phyloP scores from a whole-genome alignment of 2,113 vertebrate species.

The Cinclus cinclus region DNA sequence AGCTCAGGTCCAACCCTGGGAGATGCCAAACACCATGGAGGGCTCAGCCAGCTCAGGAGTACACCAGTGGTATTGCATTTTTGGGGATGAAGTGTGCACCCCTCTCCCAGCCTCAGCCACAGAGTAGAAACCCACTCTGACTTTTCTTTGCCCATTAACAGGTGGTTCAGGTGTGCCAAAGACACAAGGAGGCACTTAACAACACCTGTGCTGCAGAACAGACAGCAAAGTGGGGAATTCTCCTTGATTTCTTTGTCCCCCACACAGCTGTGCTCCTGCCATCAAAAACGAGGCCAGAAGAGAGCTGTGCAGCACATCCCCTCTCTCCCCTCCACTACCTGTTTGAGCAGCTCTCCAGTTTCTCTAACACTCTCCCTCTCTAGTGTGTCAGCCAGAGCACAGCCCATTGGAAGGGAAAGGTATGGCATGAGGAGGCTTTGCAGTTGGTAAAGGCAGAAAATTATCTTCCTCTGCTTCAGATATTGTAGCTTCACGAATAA shows the following conservation, averaged over 20 bases:
- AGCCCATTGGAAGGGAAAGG: constrained; percentile 22
- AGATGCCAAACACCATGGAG: neutral
- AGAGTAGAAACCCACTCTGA: neutral
- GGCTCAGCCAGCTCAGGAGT: neutral
- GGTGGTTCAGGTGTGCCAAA: neutral
- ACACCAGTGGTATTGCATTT: fast-evolving
- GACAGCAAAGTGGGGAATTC: neutral
- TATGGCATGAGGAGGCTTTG: neutral
- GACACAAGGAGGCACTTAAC: neutral
- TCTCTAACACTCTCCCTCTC: neutral
- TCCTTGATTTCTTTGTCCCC: neutral
- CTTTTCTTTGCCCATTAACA: neutral
- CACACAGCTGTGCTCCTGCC: neutral
- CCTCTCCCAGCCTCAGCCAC: neutral
- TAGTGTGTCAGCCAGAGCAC: neutral
- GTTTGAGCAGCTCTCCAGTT: neutral
- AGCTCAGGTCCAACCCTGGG: neutral
- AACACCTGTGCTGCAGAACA: neutral
- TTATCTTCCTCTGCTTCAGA: neutral
- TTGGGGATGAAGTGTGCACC: fast-evolving
- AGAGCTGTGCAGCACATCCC: neutral
- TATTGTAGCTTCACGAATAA: neutral
- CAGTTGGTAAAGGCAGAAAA: neutral
- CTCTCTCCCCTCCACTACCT: neutral
- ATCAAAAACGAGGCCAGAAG: neutral